Evolutionary conservation across 2,888 invertebrate species (phyloP).

Genomic region (Brachypterus glaber): DNA sequence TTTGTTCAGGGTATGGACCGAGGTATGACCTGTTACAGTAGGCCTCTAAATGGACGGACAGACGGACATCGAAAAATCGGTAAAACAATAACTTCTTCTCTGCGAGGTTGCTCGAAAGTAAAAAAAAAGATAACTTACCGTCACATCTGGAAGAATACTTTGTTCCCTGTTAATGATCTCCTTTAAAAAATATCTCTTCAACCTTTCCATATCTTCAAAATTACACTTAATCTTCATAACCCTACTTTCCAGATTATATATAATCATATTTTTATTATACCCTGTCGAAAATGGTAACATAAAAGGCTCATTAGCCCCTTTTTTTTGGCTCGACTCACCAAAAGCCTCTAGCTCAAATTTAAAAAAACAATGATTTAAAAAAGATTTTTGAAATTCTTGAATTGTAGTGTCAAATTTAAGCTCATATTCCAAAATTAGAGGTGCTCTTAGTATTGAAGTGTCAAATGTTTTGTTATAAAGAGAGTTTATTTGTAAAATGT

Average conservation of each 20-base stretch:
- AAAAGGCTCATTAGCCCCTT: too few relatives aligned
- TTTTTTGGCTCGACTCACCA: too few relatives aligned
- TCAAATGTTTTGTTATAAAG: neutral
- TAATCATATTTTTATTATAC: slow-evolving; percentile 20
- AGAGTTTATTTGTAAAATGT: neutral
- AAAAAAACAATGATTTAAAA: slow-evolving; percentile 32
- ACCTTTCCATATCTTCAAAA: slow-evolving; percentile 20
- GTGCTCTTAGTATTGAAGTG: slow-evolving; percentile 13
- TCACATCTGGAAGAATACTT: too few relatives aligned
- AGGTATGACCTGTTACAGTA: too few relatives aligned
- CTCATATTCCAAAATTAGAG: slow-evolving; percentile 21
- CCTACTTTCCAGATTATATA: slow-evolving; percentile 23
- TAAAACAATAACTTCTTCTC: too few relatives aligned
- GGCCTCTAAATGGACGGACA: too few relatives aligned
- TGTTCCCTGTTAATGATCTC: neutral
- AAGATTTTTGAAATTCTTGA: slow-evolving; percentile 24
- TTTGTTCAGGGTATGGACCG: too few relatives aligned
- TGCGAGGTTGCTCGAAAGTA: too few relatives aligned
- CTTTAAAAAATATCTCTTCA: slow-evolving; percentile 28
- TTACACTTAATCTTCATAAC: slow-evolving; percentile 22
- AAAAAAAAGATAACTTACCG: too few relatives aligned
- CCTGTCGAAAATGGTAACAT: slow-evolving; percentile 23
- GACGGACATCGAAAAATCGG: too few relatives aligned
- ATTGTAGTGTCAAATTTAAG: slow-evolving; percentile 22
- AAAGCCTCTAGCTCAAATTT: too few relatives aligned